These are phyloP conservation scores for Aphelinus certus DNA, from an alignment of 1,140 invertebrate species.

Conservation along the genomic window DNA sequence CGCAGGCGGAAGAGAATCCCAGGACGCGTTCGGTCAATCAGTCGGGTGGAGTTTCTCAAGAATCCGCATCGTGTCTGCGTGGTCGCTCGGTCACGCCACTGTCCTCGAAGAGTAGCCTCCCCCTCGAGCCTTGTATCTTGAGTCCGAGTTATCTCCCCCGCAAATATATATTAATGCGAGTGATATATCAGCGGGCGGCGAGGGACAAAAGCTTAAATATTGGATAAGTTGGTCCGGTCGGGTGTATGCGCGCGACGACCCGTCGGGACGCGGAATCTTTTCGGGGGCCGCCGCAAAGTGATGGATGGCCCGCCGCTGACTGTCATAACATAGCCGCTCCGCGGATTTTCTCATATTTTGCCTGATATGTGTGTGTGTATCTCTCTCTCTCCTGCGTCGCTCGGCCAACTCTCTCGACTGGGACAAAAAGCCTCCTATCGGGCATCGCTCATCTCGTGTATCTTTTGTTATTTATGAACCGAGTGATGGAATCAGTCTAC, in stretches of 20 bases:
- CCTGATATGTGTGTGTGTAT: background rate
- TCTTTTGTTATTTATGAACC: slow-evolving; percentile 33
- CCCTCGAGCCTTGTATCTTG: background rate
- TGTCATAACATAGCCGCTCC: slow-evolving; percentile 62
- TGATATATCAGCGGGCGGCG: slow-evolving; percentile 64
- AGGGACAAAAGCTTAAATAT: slow-evolving; percentile 69
- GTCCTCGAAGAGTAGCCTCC: background rate
- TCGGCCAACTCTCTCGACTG: no score
- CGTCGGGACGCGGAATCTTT: slow-evolving; percentile 61
- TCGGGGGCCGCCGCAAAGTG: slow-evolving; percentile 40
- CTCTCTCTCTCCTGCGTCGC: no score
- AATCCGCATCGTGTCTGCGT: no score
- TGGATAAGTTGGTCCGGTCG: slow-evolving; percentile 63
- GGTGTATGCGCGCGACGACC: slow-evolving; percentile 43
- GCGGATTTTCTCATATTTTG: slow-evolving; percentile 36
- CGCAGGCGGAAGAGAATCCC: slow-evolving; percentile 8
- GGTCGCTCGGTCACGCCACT: slow-evolving; percentile 16
- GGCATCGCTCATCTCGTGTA: background rate
- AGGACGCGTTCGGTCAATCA: slow-evolving; percentile 28
- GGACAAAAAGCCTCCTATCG: no score
- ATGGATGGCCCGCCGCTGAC: slow-evolving; percentile 64
- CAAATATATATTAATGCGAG: slow-evolving; percentile 68
- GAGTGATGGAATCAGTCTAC: slow-evolving; percentile 15
- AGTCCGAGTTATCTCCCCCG: slow-evolving; percentile 62
- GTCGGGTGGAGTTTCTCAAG: background rate